These are phyloP conservation scores for Macrotrachela quadricornifera DNA, from an alignment of 1,140 invertebrate genomes.

Conservation along the genomic window DNA sequence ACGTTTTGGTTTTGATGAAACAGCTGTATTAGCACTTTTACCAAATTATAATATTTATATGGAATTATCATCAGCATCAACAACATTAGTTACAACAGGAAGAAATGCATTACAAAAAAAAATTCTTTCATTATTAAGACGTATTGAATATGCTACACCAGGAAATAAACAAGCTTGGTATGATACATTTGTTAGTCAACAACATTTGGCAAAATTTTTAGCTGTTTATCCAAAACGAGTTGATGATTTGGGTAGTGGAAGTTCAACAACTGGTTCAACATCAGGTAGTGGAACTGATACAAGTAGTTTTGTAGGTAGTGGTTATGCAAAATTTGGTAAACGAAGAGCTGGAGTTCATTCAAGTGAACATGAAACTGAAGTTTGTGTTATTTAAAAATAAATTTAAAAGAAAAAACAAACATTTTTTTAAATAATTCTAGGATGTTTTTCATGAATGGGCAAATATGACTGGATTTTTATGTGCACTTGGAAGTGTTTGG, in stretches of 20 bases:
- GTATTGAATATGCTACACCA: constrained; percentile 79
- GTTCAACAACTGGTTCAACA: background rate
- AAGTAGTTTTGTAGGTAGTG: no score
- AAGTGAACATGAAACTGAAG: constrained; percentile 70
- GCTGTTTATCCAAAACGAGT: constrained; percentile 30
- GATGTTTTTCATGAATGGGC: constrained; percentile 95
- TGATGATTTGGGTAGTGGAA: no score
- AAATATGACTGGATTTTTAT: constrained; percentile 89
- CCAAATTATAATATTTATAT: constrained; percentile 75
- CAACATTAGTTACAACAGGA: constrained; percentile 59
- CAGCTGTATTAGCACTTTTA: constrained; percentile 62
- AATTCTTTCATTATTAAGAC: constrained; percentile 71
- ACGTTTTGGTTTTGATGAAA: constrained; percentile 69
- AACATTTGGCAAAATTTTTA: constrained; percentile 48
- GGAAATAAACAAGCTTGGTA: constrained; percentile 90
- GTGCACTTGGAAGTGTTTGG: constrained; percentile 75
- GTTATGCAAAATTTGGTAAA: no score
- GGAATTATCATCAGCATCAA: constrained; percentile 65
- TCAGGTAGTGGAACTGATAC: background rate
- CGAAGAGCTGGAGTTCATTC: no score
- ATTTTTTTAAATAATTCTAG: no score
- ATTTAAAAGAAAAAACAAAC: no score
- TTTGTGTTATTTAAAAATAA: no score
- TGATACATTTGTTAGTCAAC: constrained; percentile 84
- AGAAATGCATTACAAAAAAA: constrained; percentile 70